Evolutionary conservation across 1,140 invertebrate genomes (phyloP).

Genomic region (Drosophila gunungcola): DNA sequence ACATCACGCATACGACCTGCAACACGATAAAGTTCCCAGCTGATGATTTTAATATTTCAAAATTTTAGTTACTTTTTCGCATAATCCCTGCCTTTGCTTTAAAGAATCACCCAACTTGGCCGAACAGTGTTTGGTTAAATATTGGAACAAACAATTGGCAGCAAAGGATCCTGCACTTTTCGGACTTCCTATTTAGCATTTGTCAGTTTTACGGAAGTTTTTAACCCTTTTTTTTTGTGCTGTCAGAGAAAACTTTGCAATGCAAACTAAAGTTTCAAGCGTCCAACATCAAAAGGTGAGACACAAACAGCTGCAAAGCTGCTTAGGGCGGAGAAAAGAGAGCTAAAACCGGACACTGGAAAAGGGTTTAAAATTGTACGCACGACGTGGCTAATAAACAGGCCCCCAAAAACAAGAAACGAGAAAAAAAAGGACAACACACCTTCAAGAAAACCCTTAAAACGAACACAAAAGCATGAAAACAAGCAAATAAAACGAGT

Average conservation of each 20-base stretch:
- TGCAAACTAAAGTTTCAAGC: conserved; percentile 36
- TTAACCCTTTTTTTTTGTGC: conserved; percentile 12
- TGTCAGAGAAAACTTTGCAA: conserved; percentile 31
- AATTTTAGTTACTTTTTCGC: conserved; percentile 16
- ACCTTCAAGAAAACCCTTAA: conserved; percentile 36
- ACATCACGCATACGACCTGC: conserved; percentile 35
- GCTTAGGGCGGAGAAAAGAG: conserved; percentile 36
- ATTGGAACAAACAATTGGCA: conserved; percentile 43
- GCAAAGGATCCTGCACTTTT: conserved; percentile 32
- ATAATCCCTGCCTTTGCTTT: conserved; percentile 14
- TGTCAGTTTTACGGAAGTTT: conserved; percentile 49
- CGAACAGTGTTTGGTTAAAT: conserved; percentile 27
- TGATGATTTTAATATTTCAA: conserved; percentile 14
- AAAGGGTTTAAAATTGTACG: conserved; percentile 68
- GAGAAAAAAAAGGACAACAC: conserved; percentile 39
- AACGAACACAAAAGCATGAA: conserved; percentile 7
- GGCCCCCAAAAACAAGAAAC: conserved; percentile 36
- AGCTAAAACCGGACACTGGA: conserved; percentile 42
- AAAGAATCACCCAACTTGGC: neutral
- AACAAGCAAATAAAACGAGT: conserved; percentile 31
- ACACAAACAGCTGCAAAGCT: conserved; percentile 50
- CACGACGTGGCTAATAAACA: conserved; percentile 75
- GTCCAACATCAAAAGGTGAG: conserved; percentile 44
- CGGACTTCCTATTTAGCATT: conserved; percentile 42
- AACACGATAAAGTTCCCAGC: conserved; percentile 9